These are phyloP conservation scores for Tetragonula carbonaria DNA, from an alignment of 2,888 invertebrate genomes.

Conservation along the genomic window DNA sequence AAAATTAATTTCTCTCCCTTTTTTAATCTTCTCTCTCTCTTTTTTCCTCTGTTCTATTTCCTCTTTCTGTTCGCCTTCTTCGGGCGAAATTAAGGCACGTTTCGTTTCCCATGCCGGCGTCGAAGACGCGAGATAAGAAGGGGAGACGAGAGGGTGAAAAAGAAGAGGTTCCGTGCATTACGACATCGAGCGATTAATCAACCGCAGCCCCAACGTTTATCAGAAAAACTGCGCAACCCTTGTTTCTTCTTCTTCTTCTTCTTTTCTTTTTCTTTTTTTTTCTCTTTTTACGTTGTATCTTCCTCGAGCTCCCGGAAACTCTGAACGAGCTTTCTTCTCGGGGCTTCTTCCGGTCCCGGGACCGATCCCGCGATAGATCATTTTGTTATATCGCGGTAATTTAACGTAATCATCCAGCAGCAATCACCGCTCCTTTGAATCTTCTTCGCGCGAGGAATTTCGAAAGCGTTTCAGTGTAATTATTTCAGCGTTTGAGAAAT, in stretches of 20 bases:
- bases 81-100: constrained; percentile 30
- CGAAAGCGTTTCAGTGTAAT: too few species aligned
- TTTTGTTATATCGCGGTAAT: too few species aligned
- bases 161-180: constrained; percentile 26
- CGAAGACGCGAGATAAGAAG: background rate
- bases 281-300: constrained; percentile 1
- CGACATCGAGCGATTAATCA: constrained; percentile 53
- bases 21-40: background rate
- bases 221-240: constrained; percentile 20
- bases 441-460: too few species aligned
- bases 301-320: background rate
- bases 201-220: constrained; percentile 30
- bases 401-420: too few species aligned
- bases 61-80: too few species aligned
- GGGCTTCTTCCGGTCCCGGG: too few species aligned
- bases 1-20: constrained; percentile 42
- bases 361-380: too few species aligned
- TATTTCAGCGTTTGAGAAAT: too few species aligned
- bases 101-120: constrained; percentile 44
- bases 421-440: too few species aligned
- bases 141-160: too few species aligned
- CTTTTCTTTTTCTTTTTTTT: too few species aligned
- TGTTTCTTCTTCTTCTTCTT: background rate
- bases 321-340: background rate
- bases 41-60: too few species aligned